phyloP scores from a whole-genome alignment of 2,888 invertebrate species.

The Plusia festucae region DNA sequence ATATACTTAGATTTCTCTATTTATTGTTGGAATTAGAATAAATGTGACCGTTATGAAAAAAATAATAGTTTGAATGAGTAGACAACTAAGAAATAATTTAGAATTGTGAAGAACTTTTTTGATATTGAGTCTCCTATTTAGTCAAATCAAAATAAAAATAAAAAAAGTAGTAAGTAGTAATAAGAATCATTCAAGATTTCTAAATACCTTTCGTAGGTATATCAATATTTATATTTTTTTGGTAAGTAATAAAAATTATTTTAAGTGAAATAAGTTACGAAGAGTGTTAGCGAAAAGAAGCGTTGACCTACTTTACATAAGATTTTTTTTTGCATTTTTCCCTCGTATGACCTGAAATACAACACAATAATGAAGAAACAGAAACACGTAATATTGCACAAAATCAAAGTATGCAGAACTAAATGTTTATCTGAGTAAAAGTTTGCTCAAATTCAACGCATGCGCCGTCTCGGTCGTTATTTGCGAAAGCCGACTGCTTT shows the following conservation, averaged over 20 bases:
- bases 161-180: too few relatives aligned
- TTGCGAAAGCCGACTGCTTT: conserved; percentile 81
- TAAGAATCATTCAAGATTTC: too few relatives aligned
- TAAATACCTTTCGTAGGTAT: too few relatives aligned
- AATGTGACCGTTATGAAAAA: not conserved
- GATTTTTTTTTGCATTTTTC: conserved; percentile 14
- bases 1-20: conserved; percentile 13
- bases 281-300: too few relatives aligned
- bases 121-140: too few relatives aligned
- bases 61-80: not conserved
- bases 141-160: too few relatives aligned
- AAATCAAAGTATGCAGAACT: conserved; percentile 54
- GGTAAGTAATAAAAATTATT: too few relatives aligned
- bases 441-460: conserved; percentile 71
- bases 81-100: too few relatives aligned
- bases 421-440: conserved; percentile 65
- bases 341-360: conserved; percentile 22
- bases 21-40: not conserved
- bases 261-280: too few relatives aligned
- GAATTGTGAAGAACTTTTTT: too few relatives aligned
- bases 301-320: not conserved
- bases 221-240: too few relatives aligned
- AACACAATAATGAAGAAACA: conserved; percentile 32
- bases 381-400: conserved; percentile 47
- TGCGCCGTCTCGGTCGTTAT: conserved; percentile 69